These are phyloP conservation scores for Gnathonemus longibarbis DNA, from an alignment of 2,113 vertebrate species.

Conservation along the genomic window DNA sequence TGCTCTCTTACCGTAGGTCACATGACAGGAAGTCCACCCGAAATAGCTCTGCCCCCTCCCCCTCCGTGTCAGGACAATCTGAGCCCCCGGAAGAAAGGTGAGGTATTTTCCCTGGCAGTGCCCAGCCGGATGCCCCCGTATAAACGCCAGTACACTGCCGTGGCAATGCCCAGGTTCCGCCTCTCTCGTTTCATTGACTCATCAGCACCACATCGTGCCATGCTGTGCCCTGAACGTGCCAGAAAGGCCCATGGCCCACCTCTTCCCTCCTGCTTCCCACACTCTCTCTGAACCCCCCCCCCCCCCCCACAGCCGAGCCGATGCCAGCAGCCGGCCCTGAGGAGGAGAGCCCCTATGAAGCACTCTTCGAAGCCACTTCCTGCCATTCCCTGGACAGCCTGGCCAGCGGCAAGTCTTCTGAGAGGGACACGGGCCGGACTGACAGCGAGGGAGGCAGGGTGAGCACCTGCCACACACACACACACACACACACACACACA, in stretches of 20 bases:
- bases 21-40: slow-evolving; percentile 66
- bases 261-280: neutral
- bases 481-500: neutral
- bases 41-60: slow-evolving; percentile 63
- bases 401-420: slow-evolving; percentile 83
- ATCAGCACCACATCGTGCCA: neutral
- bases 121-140: neutral
- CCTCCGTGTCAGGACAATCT: slow-evolving; percentile 51
- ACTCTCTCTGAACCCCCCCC: neutral
- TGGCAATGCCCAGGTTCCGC: neutral
- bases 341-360: slow-evolving; percentile 87
- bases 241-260: neutral
- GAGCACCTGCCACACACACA: neutral
- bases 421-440: slow-evolving; percentile 72
- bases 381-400: slow-evolving; percentile 91
- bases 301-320: slow-evolving; percentile 63
- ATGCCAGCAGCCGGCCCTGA: slow-evolving; percentile 63
- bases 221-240: neutral
- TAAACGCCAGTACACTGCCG: neutral
- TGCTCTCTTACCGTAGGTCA: slow-evolving; percentile 60
- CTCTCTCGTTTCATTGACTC: neutral
- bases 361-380: slow-evolving; percentile 83
- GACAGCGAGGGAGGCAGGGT: slow-evolving; percentile 72
- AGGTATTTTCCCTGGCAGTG: slow-evolving; percentile 12
- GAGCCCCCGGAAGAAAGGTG: slow-evolving; percentile 55